phyloP scores from a whole-genome alignment of 35 echinoderm and acorn worm genomes.

The Diadema setosum region DNA sequence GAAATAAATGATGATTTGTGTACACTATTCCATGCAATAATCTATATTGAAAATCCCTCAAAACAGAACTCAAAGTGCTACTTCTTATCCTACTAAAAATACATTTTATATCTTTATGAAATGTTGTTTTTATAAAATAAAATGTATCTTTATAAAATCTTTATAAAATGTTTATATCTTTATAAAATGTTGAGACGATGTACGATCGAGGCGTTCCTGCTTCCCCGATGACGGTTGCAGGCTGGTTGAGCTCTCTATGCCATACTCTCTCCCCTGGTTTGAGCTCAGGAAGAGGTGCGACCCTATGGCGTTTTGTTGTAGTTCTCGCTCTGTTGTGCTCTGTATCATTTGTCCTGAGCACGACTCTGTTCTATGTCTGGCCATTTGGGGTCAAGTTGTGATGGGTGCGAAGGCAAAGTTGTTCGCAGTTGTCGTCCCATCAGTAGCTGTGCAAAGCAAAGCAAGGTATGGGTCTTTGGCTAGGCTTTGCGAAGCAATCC shows the following conservation, averaged over 20 bases:
- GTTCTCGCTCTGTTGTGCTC: neutral
- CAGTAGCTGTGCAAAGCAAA: constrained; percentile 37
- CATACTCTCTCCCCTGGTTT: neutral
- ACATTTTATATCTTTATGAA: no score
- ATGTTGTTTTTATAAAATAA: no score
- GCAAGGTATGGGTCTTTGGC: neutral
- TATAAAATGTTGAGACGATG: no score
- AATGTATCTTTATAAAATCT: no score
- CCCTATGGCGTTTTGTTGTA: neutral
- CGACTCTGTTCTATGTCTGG: neutral
- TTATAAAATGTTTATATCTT: no score
- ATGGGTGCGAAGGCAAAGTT: neutral
- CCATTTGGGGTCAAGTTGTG: neutral
- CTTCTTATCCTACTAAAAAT: no score
- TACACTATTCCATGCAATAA: no score
- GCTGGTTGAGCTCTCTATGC: neutral
- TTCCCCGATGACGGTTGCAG: no score
- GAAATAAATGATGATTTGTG: no score
- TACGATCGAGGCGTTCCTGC: no score
- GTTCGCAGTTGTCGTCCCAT: constrained; percentile 49
- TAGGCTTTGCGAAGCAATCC: constrained; percentile 16
- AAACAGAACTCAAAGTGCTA: no score
- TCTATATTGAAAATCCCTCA: no score
- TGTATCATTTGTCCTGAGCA: neutral
- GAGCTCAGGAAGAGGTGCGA: neutral